Evolutionary conservation across 2,888 invertebrate genomes (phyloP), one percentile per base, ranked within the genome.

Genomic region (Epistrophe grossulariae): DNA sequence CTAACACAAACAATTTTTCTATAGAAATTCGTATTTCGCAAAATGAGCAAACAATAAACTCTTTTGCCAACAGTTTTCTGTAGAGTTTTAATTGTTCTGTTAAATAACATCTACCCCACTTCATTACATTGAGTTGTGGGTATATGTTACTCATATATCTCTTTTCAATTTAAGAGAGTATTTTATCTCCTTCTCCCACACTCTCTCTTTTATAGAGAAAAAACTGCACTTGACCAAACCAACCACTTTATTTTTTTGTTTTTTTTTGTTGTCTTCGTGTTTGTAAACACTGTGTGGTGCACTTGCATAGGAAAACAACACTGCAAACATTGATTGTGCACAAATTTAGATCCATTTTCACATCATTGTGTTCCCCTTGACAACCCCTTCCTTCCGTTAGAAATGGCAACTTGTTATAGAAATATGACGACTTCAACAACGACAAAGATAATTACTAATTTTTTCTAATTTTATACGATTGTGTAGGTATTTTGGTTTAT

Each of bases 91-190:
- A 28, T 4, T 28, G 2, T 5, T 15, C 2, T 82, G 72, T 78
- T 78, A 72, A 15, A 15, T 50, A 71, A 71, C 28, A 77, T 35
- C 2, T 17, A 74, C 80, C 71, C 79, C 55, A 40, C 52, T 52
- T 50, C 24, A 24, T 28, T 1, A 5, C n/a, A n/a, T n/a, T n/a
- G n/a, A n/a, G n/a, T n/a, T n/a, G n/a, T 19, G 19, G 4, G 15
- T 2, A 19, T n/a, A n/a, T n/a, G n/a, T n/a, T n/a, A 10, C 10
- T 4, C 11, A 15, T n/a, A 7, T 28, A 0, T 52, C 11, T 52
- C 35, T 62, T 38, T n/a, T 55, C 4, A 5, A 45, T 15, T 55
- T 35, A 59, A 78, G 60, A 78, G 78, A 78, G 15, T 4, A 68
- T 10, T 38, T 4, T 45, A 2, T 66, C 35, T 15, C n/a, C n/a